A percentile compares a stretch with the other conserved stretches of the same genome.
Evolutionary conservation across 2,888 invertebrate genomes (phyloP).

Genomic region (Melitaea athalia): DNA sequence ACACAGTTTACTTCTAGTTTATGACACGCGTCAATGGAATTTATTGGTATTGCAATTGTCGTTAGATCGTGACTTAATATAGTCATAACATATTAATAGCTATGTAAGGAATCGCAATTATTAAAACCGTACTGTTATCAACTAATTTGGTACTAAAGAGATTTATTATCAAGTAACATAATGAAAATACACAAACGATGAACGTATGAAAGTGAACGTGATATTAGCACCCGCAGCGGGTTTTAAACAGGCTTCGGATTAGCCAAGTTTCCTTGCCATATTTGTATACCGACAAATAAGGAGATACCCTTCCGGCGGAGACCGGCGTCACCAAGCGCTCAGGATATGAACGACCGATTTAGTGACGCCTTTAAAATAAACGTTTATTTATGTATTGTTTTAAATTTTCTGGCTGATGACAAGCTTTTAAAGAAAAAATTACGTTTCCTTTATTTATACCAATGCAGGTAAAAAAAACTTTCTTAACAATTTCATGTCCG

Average conservation of each 20-base stretch:
- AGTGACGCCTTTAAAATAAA: slow-evolving; percentile 10
- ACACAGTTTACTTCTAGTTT: slow-evolving; percentile 14
- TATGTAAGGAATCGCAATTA: slow-evolving; percentile 35
- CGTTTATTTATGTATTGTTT: slow-evolving; percentile 5
- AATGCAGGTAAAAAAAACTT: too few relatives aligned
- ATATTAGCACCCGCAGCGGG: slow-evolving; percentile 52
- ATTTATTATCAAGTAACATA: neutral
- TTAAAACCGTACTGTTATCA: neutral
- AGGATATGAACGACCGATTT: slow-evolving; percentile 34
- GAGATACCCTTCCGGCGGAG: slow-evolving; percentile 66
- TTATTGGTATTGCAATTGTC: slow-evolving; percentile 9
- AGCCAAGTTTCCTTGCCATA: slow-evolving; percentile 53
- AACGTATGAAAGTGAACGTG: slow-evolving; percentile 55
- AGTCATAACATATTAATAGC: slow-evolving; percentile 11
- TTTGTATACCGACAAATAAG: slow-evolving; percentile 56
- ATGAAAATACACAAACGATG: slow-evolving; percentile 11
- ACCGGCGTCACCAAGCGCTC: slow-evolving; percentile 29
- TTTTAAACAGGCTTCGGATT: slow-evolving; percentile 55
- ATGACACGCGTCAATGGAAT: slow-evolving; percentile 25
- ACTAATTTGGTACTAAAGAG: neutral
- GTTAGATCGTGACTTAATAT: neutral
- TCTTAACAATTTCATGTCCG: too few relatives aligned
- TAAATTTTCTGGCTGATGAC: neutral
- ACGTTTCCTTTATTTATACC: too few relatives aligned
- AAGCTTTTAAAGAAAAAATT: neutral